Conservation (phyloP, 2,888 invertebrate genomes). For the Polydrusus pterygomalis region DNA sequence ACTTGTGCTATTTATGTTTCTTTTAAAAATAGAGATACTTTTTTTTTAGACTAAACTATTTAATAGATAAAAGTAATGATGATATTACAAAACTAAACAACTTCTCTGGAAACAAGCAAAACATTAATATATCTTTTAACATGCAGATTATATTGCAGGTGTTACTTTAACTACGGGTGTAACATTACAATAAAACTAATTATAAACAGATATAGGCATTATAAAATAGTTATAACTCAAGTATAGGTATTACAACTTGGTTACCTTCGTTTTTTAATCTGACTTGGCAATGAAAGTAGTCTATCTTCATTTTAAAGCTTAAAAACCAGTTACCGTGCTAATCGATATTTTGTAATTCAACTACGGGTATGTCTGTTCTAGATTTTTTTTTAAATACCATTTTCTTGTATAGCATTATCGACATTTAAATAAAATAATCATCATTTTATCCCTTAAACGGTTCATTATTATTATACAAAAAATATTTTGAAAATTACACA, state of each 20-base stretch:
- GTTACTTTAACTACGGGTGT: slow-evolving; percentile 4
- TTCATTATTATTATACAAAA: too few relatives aligned
- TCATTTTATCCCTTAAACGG: too few relatives aligned
- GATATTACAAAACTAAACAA: too few relatives aligned
- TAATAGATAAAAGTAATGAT: too few relatives aligned
- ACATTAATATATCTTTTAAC: neutral
- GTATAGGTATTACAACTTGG: slow-evolving; percentile 31
- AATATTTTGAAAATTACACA: too few relatives aligned
- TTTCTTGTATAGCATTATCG: neutral
- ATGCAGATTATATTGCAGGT: slow-evolving; percentile 13
- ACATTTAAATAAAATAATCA: neutral
- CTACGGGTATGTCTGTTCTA: slow-evolving; percentile 25
- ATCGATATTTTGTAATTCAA: slow-evolving; percentile 29
- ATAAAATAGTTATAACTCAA: slow-evolving; percentile 37
- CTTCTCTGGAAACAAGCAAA: neutral
- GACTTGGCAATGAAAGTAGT: slow-evolving; percentile 47
- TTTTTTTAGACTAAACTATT: too few relatives aligned
- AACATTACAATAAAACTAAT: slow-evolving; percentile 16
- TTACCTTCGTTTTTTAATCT: slow-evolving; percentile 42
- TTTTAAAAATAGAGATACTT: too few relatives aligned
- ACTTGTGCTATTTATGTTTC: too few relatives aligned
- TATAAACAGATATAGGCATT: slow-evolving; percentile 15
- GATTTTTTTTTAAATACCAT: slow-evolving; percentile 25
- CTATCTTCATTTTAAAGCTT: slow-evolving; percentile 41
- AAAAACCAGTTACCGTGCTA: slow-evolving; percentile 28